Evolutionary conservation across 92 coral and sea anemone species (phyloP).

Genomic region (Desmophyllum pertusum): DNA sequence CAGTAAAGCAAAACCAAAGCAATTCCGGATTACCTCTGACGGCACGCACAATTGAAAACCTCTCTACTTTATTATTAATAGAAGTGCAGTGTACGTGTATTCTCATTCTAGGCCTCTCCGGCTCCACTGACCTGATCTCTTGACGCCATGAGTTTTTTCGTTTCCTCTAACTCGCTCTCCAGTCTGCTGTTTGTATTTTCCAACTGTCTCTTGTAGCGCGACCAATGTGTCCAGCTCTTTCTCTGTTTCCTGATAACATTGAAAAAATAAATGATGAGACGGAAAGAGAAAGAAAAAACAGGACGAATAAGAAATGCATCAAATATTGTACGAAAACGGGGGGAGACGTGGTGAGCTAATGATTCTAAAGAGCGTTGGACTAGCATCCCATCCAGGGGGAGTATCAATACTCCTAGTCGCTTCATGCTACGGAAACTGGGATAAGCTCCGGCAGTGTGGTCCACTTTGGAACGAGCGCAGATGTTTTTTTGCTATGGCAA

Average conservation of each 20-base stretch:
- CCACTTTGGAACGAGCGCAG: too few species aligned
- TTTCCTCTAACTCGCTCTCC: slow-evolving; percentile 73
- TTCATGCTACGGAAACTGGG: too few species aligned
- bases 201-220: slow-evolving; percentile 73
- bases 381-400: too few species aligned
- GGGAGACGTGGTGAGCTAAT: background rate
- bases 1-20: too few species aligned
- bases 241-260: slow-evolving; percentile 55
- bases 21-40: too few species aligned
- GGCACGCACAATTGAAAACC: too few species aligned
- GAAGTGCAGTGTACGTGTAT: background rate
- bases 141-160: slow-evolving; percentile 45
- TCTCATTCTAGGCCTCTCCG: background rate
- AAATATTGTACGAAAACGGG: background rate
- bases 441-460: too few species aligned
- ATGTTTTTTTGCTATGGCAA: too few species aligned
- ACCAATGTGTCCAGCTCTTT: slow-evolving; percentile 63
- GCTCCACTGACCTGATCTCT: slow-evolving; percentile 39
- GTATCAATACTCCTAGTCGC: too few species aligned
- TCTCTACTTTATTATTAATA: too few species aligned
- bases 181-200: slow-evolving; percentile 65
- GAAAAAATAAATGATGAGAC: background rate
- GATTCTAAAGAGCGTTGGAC: background rate
- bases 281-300: background rate
- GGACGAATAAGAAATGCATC: background rate